Conservation (phyloP, 2,113 vertebrate genomes). For the Leptobrachium ailaonicum region DNA sequence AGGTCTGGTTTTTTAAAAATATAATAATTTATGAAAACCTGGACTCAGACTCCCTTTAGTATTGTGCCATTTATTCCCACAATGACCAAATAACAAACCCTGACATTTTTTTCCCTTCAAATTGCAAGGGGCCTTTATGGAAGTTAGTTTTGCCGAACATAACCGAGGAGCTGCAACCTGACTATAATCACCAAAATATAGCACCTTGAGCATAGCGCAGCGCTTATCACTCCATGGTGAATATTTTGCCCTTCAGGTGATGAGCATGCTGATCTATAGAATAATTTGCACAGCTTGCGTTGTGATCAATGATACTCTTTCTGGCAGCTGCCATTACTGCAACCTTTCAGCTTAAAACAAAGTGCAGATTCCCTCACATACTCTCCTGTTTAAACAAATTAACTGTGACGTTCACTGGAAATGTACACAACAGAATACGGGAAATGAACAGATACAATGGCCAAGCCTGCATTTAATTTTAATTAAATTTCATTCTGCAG, state of each 20-base stretch:
- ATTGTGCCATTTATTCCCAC: no score
- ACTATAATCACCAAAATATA: no score
- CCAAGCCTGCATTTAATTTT: constrained; percentile 88
- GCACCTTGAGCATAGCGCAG: no score
- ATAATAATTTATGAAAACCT: no score
- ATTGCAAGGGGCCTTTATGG: no score
- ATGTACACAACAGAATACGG: constrained; percentile 69
- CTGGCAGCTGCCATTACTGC: constrained; percentile 65
- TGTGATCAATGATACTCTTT: constrained; percentile 55
- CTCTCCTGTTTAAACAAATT: constrained; percentile 81
- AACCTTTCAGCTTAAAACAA: constrained; percentile 65
- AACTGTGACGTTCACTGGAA: constrained; percentile 73
- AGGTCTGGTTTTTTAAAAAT: no score
- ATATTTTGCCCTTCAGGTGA: constrained; percentile 55
- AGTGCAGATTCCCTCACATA: constrained; percentile 71
- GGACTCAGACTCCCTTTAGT: no score
- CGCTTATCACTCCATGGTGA: no score
- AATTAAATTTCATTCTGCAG: constrained; percentile 93
- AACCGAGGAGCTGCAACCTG: no score
- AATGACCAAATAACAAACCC: no score
- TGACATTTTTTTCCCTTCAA: no score
- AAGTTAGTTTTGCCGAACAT: no score
- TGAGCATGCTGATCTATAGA: constrained; percentile 51
- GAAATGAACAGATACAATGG: constrained; percentile 78
- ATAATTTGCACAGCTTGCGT: constrained; percentile 57